Evolutionary conservation across 2,797 vertebrate genomes (phyloP), one percentile per base, ranked within the genome.

Genomic region (Sebastiscus tertius): DNA sequence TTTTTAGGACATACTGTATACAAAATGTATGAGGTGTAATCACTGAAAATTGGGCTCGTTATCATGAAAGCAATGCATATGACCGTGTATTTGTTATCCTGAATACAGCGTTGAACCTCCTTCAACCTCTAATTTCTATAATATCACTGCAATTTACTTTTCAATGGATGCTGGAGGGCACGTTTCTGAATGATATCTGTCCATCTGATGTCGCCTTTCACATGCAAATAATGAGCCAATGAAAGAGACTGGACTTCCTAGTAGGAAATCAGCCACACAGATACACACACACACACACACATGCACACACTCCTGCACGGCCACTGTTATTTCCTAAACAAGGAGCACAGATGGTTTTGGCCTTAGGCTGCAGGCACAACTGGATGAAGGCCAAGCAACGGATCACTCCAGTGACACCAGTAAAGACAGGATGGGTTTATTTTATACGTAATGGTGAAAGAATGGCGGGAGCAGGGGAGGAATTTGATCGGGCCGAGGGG

Each of bases 91-190:
- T 86, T 81, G 62, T 83, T 77, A 66, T 77, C 52, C n/a, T 76
- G 76, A 83, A 72, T 72, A 59, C 60, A 24, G 22, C 29, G 72
- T 52, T 77, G 77, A 77, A 81, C 67, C 36, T 68, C 69, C 64
- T 76, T 82, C 61, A 82, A 68, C 54, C 65, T 77, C 46, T 79
- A 58, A 75, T 90, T 85, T 89, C 64, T 80, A 55, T 80, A 79
- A 82, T 80, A 71, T 79, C 55, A n/a, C 66, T 59, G 69, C 73
- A 85, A 85, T 91, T 93, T 89, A 75, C 71, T 75, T 80, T 75
- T 84, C 67, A 82, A 73, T 81, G 56, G 67, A 5, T 27, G 63
- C 74, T 77, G 67, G 39, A 82, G 71, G 63, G 22, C 61, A 46
- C 64, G n/a, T 70, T 78, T 72, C 59, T 87, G 62, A 86, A 87